phyloP scores from a whole-genome alignment of 2,888 invertebrate genomes.

The Pinctada fucata region DNA sequence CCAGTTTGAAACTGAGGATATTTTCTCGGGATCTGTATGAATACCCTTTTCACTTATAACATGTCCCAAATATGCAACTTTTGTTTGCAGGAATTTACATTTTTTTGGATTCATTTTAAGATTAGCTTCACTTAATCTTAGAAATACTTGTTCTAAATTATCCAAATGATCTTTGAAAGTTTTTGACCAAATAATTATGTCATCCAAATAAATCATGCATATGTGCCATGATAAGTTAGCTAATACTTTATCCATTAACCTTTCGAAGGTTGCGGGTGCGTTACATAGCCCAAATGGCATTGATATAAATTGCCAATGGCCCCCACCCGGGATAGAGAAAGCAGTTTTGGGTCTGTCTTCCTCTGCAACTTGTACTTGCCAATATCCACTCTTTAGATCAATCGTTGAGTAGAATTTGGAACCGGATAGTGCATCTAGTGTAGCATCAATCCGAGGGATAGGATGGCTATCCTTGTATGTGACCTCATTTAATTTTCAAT shows the following conservation, averaged over 20 bases:
- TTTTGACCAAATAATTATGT: constrained; percentile 5
- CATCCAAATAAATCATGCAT: constrained; percentile 9
- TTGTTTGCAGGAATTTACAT: constrained; percentile 3
- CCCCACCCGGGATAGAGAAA: not conserved
- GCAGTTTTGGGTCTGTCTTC: constrained; percentile 7
- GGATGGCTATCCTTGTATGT: constrained; percentile 15
- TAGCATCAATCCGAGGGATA: constrained; percentile 12
- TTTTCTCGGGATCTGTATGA: constrained; percentile 19
- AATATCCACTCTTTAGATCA: constrained; percentile 5
- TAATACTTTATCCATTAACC: constrained; percentile 6
- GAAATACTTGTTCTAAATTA: constrained; percentile 16
- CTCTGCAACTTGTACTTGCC: not conserved
- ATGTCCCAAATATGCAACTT: constrained; percentile 9
- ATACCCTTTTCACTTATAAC: constrained; percentile 14
- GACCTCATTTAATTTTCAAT: not conserved
- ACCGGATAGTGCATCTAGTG: constrained; percentile 2
- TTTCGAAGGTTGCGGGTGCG: constrained; percentile 1
- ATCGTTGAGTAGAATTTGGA: not conserved
- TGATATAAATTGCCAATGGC: constrained; percentile 2
- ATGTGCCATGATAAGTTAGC: not conserved
- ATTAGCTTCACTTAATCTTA: not conserved
- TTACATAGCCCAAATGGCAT: constrained; percentile 24
- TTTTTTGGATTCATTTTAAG: constrained; percentile 17
- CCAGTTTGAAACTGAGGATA: constrained; percentile 2
- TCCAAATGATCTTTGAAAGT: constrained; percentile 9